Evolutionary conservation across 2,113 vertebrate genomes (phyloP), one percentile per base, ranked within the genome.

Genomic region (Numenius arquata): DNA sequence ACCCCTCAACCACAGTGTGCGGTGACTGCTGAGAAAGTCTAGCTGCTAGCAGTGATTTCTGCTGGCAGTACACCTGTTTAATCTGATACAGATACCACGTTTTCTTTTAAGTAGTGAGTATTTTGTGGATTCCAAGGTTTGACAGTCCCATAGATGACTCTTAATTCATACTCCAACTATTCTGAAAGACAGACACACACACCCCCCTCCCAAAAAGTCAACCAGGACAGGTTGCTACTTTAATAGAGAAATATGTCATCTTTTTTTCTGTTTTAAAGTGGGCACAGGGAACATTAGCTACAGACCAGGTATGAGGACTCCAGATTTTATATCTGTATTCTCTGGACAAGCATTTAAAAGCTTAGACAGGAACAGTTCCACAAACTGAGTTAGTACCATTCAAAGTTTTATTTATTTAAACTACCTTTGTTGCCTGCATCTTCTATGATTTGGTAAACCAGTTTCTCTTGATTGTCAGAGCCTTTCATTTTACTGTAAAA

Each of bases 361-460:
- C 62, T 25, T 47, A 30, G 50, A 74, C 23, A 40, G 61, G 32
- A 83, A 45, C 5, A 8, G 34, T 38, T 61, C 27, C 38, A 1
- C 25, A 79, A 94, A 61, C 13, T 53, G 22, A 75, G 30, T 29
- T 47, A 74, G 25, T 34, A 52, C 9, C n/a, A 53, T 32, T 55
- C 40, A 75, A 13, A 52, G 20, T 15, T 29, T 18, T 27, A 77
- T 45, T 67, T 65, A 71, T 56, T 79, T 50, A n/a, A 63, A 85
- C 79, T 97, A 99, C 99, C 99, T 99, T 99, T 99, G 97, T 99
- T 99, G 94, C 99, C 99, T 58, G 99, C 99, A 41, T 99, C 99
- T 95, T 99, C 99, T 92, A 99, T 99, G 96, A 99, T 98, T 97
- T 99, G 99, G 96, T 99, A 99, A 15, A 99, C 99, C 82, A 99